A percentile compares a stretch with the other conserved stretches of the same genome.
Conservation (phyloP, 1,140 invertebrate species). For the Papilio polyxenes region DNA sequence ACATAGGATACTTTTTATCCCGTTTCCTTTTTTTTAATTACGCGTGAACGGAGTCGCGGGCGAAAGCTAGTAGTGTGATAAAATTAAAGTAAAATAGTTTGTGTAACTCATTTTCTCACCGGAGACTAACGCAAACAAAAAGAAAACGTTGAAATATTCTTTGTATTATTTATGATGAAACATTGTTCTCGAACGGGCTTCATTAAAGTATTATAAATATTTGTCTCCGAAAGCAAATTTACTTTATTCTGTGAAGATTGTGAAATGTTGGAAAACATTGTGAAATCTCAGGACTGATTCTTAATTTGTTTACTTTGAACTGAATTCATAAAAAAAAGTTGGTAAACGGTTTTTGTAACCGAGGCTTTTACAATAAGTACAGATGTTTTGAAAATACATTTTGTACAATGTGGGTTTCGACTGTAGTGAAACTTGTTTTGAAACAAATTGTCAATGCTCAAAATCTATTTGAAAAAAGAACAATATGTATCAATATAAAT, state of each 20-base stretch:
- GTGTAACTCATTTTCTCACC: not conserved
- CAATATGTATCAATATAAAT: no score
- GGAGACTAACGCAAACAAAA: not conserved
- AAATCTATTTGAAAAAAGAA: no score
- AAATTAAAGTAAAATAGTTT: not conserved
- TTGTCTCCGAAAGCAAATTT: slow-evolving; percentile 18
- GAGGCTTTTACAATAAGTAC: no score
- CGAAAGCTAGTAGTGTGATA: not conserved
- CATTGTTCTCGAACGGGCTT: slow-evolving; percentile 5
- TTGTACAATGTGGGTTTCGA: no score
- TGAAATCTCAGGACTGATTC: slow-evolving; percentile 8
- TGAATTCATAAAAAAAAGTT: slow-evolving; percentile 17
- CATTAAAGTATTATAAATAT: slow-evolving; percentile 27
- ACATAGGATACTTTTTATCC: slow-evolving; percentile 15
- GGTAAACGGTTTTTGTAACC: not conserved
- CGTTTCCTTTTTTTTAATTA: no score
- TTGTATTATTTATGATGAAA: slow-evolving; percentile 1
- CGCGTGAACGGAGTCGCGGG: no score
- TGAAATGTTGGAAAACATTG: slow-evolving; percentile 20
- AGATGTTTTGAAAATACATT: not conserved
- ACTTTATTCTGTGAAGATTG: slow-evolving; percentile 18
- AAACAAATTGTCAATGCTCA: no score
- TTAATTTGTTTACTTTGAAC: slow-evolving; percentile 13
- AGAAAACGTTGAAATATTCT: not conserved
- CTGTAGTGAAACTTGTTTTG: no score